phyloP scores from a whole-genome alignment of 2,797 vertebrate genomes.

The Periophthalmus magnuspinnatus region DNA sequence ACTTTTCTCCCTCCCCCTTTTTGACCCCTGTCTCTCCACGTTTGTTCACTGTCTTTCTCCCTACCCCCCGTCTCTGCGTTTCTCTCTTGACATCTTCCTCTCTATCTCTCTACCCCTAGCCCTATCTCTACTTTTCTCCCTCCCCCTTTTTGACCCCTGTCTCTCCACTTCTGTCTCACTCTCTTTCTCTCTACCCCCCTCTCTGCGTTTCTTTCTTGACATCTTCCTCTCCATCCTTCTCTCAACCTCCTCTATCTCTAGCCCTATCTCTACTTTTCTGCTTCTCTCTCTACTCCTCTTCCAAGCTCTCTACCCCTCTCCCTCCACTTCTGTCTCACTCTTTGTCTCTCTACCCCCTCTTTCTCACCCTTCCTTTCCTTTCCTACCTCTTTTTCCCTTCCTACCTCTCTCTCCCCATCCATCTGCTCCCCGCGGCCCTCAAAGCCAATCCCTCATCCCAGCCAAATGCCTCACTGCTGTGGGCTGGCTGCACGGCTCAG shows the following conservation, averaged over 20 bases:
- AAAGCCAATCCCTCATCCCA: constrained; percentile 58
- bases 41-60: too few relatives aligned
- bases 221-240: background rate
- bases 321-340: background rate
- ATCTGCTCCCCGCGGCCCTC: constrained; percentile 67
- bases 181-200: too few relatives aligned
- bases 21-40: too few relatives aligned
- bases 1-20: too few relatives aligned
- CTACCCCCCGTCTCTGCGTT: too few relatives aligned
- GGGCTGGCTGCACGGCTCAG: constrained; percentile 43
- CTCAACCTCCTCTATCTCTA: background rate
- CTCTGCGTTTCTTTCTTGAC: too few relatives aligned
- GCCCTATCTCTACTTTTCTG: background rate
- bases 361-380: background rate
- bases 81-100: too few relatives aligned
- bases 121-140: too few relatives aligned
- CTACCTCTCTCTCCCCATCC: constrained; percentile 37
- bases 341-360: background rate
- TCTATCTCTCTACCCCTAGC: too few relatives aligned
- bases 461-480: constrained; percentile 58
- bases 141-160: too few relatives aligned
- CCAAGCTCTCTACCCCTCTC: background rate
- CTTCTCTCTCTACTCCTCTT: too few relatives aligned
- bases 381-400: constrained; percentile 9
- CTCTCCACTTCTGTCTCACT: too few relatives aligned